Base-by-base conservation (phyloP, 2,888 invertebrate genomes). In the Pyrochroa serraticornis region DNA sequence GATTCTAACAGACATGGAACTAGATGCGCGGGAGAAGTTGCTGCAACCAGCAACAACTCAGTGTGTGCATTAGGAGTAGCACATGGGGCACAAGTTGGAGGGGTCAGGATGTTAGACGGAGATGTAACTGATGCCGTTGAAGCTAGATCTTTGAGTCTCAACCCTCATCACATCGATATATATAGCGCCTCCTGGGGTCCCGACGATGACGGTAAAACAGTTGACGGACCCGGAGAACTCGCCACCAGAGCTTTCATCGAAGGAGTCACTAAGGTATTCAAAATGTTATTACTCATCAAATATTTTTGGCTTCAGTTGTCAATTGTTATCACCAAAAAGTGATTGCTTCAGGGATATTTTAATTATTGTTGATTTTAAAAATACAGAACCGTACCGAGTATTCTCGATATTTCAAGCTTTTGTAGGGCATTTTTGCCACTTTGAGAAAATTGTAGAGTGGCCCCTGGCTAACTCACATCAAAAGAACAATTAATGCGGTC, bases 131-230 rank as follows among this genome's bases (percentile, higher is more conserved):
- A 99, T 79, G 96, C 96, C 0, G 97, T 99, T 7, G 99, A 99
- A 81, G 97, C 98, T 1, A 86, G 93, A 60, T 96, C 97, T 0
- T 83, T 99, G 13, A 93, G 95, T 69, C 85, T 96, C 52, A 95
- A 96, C 79, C 93, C 94, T 14, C 94, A 98, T 72, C 97, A 98
- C 78, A 96, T 99, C 65, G 96, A 99, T 80, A 96, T 99, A 70
- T 99, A 98, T 82, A 96, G 95, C 73, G 97, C 97, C 5, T 95
- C 95, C 7, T 97, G 97, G 97, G 97, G 97, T 1, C 97, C 97
- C 0, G 97, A 98, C 74, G 97, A 98, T 77, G 97, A 98, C 75
- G 98, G 98, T 0, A 93, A 95, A 77, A 98, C 98, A 0, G 97
- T 97, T 0, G 97, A 97, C 73, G 98, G 98, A 0, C 99, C 99